These are phyloP conservation scores for Plebejus melissa DNA, from an alignment of 2,888 invertebrate species.

Conservation along the genomic window DNA sequence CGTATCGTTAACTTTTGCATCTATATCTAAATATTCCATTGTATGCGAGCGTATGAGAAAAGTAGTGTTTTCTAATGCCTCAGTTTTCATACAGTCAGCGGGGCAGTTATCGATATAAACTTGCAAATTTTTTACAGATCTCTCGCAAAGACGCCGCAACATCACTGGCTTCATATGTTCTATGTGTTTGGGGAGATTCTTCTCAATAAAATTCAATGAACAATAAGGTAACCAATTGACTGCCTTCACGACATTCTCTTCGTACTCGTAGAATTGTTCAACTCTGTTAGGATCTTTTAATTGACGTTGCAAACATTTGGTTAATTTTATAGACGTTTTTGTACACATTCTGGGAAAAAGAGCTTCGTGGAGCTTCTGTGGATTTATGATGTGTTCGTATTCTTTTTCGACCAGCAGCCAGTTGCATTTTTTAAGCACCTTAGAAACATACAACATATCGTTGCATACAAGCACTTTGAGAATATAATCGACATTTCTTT, in stretches of 20 bases:
- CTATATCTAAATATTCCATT: constrained; percentile 47
- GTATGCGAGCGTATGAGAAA: constrained; percentile 48
- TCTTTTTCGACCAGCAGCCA: constrained; percentile 59
- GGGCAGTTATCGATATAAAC: constrained; percentile 37
- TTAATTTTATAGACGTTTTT: constrained; percentile 53
- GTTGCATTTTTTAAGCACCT: constrained; percentile 52
- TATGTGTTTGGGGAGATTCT: constrained; percentile 42
- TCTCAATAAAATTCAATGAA: constrained; percentile 50
- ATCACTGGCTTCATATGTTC: constrained; percentile 39
- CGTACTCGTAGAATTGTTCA: constrained; percentile 53
- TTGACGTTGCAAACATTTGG: constrained; percentile 51
- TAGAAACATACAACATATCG: constrained; percentile 57
- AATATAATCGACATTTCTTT: constrained; percentile 51
- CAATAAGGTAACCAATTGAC: constrained; percentile 59
- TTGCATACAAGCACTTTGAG: constrained; percentile 50
- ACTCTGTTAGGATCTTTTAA: constrained; percentile 52
- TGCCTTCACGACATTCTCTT: constrained; percentile 42
- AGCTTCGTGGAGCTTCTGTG: constrained; percentile 50
- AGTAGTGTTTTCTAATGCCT: constrained; percentile 41
- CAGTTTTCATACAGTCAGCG: constrained; percentile 38
- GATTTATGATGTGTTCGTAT: constrained; percentile 57
- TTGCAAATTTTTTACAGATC: constrained; percentile 47
- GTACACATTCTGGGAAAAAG: constrained; percentile 56
- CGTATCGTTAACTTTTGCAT: constrained; percentile 40
- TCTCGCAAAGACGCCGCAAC: constrained; percentile 51